Evolutionary conservation across 2,113 vertebrate species (phyloP), one percentile per base, ranked within the genome.

Genomic region (Hippopotamus amphibius): DNA sequence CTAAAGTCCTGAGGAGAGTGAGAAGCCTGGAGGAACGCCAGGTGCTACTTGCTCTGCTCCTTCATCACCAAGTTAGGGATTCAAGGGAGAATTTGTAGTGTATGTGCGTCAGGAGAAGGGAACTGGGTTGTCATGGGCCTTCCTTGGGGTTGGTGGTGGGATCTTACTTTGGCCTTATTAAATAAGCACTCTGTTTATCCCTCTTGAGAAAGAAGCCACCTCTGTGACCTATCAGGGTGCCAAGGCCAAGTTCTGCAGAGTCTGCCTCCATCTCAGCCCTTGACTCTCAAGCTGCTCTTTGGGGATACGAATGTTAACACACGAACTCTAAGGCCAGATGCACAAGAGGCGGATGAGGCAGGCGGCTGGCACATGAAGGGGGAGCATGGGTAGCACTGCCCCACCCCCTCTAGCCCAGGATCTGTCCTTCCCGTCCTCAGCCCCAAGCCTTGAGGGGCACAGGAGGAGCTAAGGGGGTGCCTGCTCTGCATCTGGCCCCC

Each of bases 201-300:
- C 22, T 91, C 33, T 87, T 74, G 33, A 96, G 76, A 92, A 76
- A 89, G 69, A 85, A 94, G 46, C 26, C 19, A 43, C 57, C 53
- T 86, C 69, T 92, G 41, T 74, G 24, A 30, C 43, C 37, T 17
- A 16, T 37, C 14, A 30, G 69, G 66, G 4, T 41, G 26, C 61
- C 59, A 81, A 91, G 63, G 17, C 22, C 69, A 76, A 37, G 21
- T 61, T 37, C 61, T 72, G 6, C 19, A n/a, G 28, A 41, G 17
- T 84, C 50, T 12, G 1, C 55, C 28, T 90, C 74, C 16, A 50
- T 90, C 37, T 83, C 37, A 53, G n/a, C 77, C 48, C 30, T 96
- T 81, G 33, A 88, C 55, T 87, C 24, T 37, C 55, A 57, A 33
- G 28, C 28, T 57, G 41, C 28, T 77, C 41, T 53, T 16, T 8